Conservation (phyloP, 1,140 invertebrate genomes). For the Drosophila lacteicornis region DNA sequence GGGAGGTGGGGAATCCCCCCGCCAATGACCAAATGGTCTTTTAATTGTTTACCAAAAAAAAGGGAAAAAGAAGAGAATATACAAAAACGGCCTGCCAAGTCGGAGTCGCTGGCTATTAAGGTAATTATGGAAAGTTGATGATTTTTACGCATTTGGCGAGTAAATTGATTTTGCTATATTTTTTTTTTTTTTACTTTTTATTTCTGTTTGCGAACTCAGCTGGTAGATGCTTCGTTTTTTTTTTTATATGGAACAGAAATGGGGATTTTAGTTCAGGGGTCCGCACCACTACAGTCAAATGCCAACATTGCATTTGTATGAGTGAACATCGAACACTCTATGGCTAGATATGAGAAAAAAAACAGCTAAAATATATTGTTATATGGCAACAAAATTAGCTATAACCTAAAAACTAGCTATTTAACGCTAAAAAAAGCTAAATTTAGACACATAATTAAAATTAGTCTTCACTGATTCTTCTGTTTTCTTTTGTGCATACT, state of each 20-base stretch:
- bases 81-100: constrained; percentile 5
- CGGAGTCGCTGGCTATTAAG: constrained; percentile 7
- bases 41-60: constrained; percentile 42
- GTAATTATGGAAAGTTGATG: constrained; percentile 43
- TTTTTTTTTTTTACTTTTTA: constrained; percentile 13
- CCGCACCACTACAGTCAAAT: too few relatives aligned
- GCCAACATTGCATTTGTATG: too few relatives aligned
- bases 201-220: background rate
- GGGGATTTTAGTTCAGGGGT: too few relatives aligned
- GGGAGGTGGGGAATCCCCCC: constrained; percentile 15
- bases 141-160: constrained; percentile 38
- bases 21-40: constrained; percentile 36
- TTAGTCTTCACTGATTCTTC: too few relatives aligned
- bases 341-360: too few relatives aligned
- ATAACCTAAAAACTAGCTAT: too few relatives aligned
- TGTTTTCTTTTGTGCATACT: too few relatives aligned
- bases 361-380: too few relatives aligned
- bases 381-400: too few relatives aligned
- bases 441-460: too few relatives aligned
- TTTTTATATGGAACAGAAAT: background rate
- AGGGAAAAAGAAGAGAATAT: constrained; percentile 3
- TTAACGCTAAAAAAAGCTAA: too few relatives aligned
- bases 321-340: too few relatives aligned
- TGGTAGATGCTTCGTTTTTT: constrained; percentile 5
- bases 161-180: constrained; percentile 40